Evolutionary conservation across 2,113 vertebrate genomes (phyloP), one percentile per base, ranked within the genome.

Genomic region (Sitta europaea): DNA sequence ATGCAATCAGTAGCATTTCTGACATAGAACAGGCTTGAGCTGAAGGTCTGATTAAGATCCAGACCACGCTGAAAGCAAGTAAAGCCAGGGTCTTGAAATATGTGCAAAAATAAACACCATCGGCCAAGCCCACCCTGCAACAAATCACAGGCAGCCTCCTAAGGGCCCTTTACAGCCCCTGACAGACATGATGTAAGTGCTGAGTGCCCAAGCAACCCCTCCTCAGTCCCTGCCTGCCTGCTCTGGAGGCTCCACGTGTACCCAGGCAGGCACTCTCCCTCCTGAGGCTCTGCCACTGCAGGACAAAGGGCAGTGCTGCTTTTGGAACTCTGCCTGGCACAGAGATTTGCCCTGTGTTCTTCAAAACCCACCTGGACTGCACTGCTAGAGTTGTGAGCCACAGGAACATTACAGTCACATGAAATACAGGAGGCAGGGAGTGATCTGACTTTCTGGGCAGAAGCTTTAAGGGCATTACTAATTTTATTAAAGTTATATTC

Each of bases 61-160:
- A 87, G 54, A 31, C 40, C 16, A 66, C 9, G 17, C 20, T 27
- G 48, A 66, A 91, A 74, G 16, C 58, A 88, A 88, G 31, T 3
- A 1, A 87, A 73, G 43, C 21, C 38, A 61, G 16, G 24, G 13
- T 86, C 54, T 22, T 76, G 22, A 65, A 68, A 28, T 40, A 75
- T 25, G 57, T 38, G 40, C 50, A 88, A 86, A 94, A 91, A 54
- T 58, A 88, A 92, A 63, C 53, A 59, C 20, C 55, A 38, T 5
- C 10, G 7, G 71, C 71, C 66, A 84, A 93, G 93, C 90, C 92
- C 90, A 94, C 90, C 65, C 94, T 93, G 42, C 48, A 77, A 78
- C 43, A 92, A 95, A 72, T 88, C 90, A 74, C 15, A 51, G 66
- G 72, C 48, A 90, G 58, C 65, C 59, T 80, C 79, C 81, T 86